These are phyloP conservation scores for Lutjanus argentimaculatus DNA, from an alignment of 2,797 vertebrate species.

Conservation along the genomic window DNA sequence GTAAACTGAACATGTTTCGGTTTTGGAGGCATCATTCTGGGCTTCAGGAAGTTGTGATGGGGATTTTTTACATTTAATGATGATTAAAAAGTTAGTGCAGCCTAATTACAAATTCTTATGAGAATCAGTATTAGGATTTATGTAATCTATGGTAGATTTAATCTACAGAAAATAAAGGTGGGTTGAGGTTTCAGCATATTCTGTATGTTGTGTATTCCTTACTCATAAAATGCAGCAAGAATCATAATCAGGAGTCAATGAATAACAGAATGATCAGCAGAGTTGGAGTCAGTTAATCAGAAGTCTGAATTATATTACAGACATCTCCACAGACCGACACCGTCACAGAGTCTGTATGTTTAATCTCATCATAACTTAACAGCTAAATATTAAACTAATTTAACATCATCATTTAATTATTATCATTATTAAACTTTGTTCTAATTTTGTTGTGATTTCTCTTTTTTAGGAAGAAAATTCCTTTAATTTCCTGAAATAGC, in stretches of 20 bases:
- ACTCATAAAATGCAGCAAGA: too few relatives aligned
- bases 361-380: neutral
- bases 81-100: too few relatives aligned
- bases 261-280: too few relatives aligned
- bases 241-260: too few relatives aligned
- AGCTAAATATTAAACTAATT: too few relatives aligned
- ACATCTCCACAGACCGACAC: too few relatives aligned
- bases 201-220: too few relatives aligned
- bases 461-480: neutral
- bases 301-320: neutral
- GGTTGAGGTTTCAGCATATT: too few relatives aligned
- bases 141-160: neutral
- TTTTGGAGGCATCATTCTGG: neutral
- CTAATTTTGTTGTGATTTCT: neutral
- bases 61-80: neutral
- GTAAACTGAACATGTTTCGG: neutral
- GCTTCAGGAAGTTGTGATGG: neutral
- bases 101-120: too few relatives aligned
- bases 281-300: too few relatives aligned
- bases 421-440: neutral
- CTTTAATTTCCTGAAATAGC: neutral
- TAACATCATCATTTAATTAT: neutral
- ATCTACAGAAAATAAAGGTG: neutral
- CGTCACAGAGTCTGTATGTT: neutral
- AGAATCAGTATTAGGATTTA: too few relatives aligned